Percentiles rank a stretch among this genome's conserved stretches.
Conservation (phyloP, 2,113 vertebrate species). For the Neogobius melanostomus region DNA sequence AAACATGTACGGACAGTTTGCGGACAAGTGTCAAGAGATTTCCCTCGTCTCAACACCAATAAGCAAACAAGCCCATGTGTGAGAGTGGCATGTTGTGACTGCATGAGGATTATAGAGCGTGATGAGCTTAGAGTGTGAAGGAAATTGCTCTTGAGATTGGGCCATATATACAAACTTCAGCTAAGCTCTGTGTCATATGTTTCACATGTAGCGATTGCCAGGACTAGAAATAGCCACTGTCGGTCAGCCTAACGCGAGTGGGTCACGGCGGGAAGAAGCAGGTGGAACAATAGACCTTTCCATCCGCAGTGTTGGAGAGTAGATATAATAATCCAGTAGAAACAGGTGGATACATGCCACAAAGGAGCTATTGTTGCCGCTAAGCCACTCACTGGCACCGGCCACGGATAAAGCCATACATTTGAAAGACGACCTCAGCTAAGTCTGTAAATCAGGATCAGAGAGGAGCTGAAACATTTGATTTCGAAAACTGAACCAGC, state of each 20-base stretch:
- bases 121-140: constrained; percentile 2
- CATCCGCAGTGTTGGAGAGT: neutral
- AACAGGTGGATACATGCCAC: neutral
- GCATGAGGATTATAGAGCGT: neutral
- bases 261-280: neutral
- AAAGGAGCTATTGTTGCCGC: constrained; percentile 3
- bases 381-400: neutral
- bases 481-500: neutral
- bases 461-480: neutral
- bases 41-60: neutral
- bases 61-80: neutral
- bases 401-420: neutral
- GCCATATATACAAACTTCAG: constrained; percentile 3
- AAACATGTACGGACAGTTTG: neutral
- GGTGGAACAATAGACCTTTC: neutral
- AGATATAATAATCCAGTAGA: constrained; percentile 5
- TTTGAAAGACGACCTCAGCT: neutral
- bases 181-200: constrained; percentile 12
- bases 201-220: neutral
- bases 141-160: constrained; percentile 15
- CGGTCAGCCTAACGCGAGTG: neutral
- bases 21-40: neutral
- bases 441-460: neutral
- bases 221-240: neutral
- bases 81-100: constrained; percentile 5